These are phyloP conservation scores for Metaphire vulgaris DNA, from an alignment of 1,140 invertebrate genomes.

Conservation along the genomic window DNA sequence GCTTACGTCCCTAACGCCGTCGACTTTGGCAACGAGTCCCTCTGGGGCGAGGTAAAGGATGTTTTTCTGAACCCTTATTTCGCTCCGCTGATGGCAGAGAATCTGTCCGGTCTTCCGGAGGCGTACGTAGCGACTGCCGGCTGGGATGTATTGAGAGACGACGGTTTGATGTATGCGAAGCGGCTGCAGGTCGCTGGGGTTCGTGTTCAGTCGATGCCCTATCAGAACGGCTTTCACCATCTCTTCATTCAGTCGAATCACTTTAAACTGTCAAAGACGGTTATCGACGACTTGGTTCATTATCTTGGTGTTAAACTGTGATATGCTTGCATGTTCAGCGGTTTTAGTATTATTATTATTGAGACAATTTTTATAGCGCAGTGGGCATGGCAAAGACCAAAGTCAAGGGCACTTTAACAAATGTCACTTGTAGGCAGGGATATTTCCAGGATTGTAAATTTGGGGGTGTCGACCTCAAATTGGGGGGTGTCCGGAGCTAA, in stretches of 20 bases:
- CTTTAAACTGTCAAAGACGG: slow-evolving; percentile 8
- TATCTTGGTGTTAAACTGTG: slow-evolving; percentile 2
- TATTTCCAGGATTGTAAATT: too few relatives aligned
- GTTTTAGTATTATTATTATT: too few relatives aligned
- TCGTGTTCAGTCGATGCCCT: not conserved
- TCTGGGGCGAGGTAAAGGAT: slow-evolving; percentile 9
- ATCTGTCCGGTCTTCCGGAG: slow-evolving; percentile 27
- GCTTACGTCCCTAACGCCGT: slow-evolving; percentile 5
- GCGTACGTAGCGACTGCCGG: slow-evolving; percentile 24
- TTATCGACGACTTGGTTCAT: not conserved
- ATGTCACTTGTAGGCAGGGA: too few relatives aligned
- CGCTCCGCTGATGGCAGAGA: slow-evolving; percentile 29
- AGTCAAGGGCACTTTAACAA: too few relatives aligned
- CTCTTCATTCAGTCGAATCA: not conserved
- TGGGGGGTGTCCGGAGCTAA: too few relatives aligned
- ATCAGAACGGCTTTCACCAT: slow-evolving; percentile 9
- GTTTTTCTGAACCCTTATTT: slow-evolving; percentile 27
- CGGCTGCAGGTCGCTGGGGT: not conserved
- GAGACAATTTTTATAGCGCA: too few relatives aligned
- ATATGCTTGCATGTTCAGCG: too few relatives aligned
- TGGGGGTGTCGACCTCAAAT: too few relatives aligned
- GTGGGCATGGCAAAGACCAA: too few relatives aligned
- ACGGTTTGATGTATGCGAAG: slow-evolving; percentile 29
- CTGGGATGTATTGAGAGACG: slow-evolving; percentile 31
- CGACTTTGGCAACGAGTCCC: slow-evolving; percentile 19